A percentile compares a stretch with the other conserved stretches of the same genome.
These are phyloP conservation scores for Metallyticus violacea DNA, from an alignment of 2,888 invertebrate species.

Conservation along the genomic window DNA sequence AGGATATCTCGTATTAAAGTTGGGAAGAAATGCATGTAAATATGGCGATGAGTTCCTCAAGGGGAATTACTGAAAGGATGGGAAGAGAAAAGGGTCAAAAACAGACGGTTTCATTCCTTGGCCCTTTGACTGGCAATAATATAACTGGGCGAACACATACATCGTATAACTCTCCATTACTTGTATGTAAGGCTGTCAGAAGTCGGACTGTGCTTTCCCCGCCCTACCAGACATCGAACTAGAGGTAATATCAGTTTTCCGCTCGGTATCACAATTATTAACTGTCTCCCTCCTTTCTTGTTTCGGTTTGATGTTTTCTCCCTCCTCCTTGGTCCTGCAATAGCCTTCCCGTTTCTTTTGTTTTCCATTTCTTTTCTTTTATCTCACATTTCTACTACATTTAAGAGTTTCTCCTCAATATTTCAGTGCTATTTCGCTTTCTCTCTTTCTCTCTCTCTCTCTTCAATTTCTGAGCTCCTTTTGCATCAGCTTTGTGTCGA, in stretches of 20 bases:
- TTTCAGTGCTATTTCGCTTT: too few relatives aligned
- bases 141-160: background rate
- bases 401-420: background rate
- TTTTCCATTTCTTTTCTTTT: background rate
- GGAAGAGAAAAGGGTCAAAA: background rate
- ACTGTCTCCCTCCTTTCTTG: background rate
- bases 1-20: background rate
- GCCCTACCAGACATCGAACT: background rate
- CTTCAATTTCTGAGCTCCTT: background rate
- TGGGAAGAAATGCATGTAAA: background rate
- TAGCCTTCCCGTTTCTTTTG: too few relatives aligned
- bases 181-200: background rate
- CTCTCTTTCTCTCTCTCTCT: background rate
- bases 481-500: background rate
- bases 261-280: conserved; percentile 16
- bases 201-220: background rate
- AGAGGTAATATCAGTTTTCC: conserved; percentile 20
- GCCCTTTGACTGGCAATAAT: background rate
- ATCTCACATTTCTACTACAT: background rate
- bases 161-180: background rate
- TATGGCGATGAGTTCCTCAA: background rate
- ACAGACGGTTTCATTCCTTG: background rate
- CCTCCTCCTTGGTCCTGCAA: background rate
- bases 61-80: background rate
- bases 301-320: background rate